These are phyloP conservation scores for Atrichornis clamosus DNA, from an alignment of 2,113 vertebrate species.

Conservation along the genomic window DNA sequence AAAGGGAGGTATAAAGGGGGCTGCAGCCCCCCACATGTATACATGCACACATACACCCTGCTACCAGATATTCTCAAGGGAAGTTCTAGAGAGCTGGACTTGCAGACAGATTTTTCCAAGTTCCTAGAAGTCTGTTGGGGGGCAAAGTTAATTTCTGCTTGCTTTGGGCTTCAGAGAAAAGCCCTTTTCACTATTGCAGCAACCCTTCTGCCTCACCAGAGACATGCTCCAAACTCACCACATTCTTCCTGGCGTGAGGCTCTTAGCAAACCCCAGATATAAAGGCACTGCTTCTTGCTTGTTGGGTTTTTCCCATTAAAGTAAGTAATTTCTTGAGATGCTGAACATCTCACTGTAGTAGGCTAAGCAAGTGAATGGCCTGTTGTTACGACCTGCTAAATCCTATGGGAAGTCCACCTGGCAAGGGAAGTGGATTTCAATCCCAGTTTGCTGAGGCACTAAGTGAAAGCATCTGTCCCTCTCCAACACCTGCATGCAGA, in stretches of 20 bases:
- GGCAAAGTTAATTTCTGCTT: not conserved
- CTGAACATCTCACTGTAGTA: not conserved
- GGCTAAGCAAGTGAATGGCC: not conserved
- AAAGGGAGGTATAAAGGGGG: conserved; percentile 45
- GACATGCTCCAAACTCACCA: not conserved
- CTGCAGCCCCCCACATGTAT: not conserved
- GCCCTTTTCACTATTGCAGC: not conserved
- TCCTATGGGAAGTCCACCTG: not conserved
- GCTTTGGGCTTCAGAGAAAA: not conserved
- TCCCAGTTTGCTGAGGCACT: not conserved
- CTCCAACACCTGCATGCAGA: not conserved
- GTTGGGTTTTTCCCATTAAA: not conserved
- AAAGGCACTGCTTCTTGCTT: not conserved
- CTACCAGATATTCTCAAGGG: conserved; percentile 5
- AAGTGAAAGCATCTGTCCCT: not conserved
- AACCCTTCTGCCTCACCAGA: not conserved
- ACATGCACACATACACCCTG: conserved; percentile 16
- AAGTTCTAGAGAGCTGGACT: conserved; percentile 37
- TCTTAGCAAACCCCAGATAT: not conserved
- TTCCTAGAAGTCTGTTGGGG: not conserved
- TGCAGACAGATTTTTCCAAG: conserved; percentile 56
- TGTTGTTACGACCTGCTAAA: not conserved
- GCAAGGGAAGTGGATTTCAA: not conserved
- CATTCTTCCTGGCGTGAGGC: not conserved
- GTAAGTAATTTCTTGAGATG: not conserved